Evolutionary conservation across 2,888 invertebrate genomes (phyloP), one percentile per base, ranked within the genome.

Genomic region (Cataglyphis cursor): DNA sequence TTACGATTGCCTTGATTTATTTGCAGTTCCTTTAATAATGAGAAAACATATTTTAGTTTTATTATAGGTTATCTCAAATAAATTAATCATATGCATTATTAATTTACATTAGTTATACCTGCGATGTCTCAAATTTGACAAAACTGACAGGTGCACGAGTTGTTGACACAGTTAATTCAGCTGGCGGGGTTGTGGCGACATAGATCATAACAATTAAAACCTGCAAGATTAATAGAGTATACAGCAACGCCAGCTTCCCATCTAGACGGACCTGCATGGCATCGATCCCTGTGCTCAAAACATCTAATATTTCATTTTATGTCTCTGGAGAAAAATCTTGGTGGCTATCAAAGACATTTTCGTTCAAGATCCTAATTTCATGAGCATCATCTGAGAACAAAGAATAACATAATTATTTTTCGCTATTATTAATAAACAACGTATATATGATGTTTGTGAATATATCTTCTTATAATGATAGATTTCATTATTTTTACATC

Each of bases 201-300:
- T 95, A 95, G 66, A 95, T 92, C 91, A 95, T 93, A 82, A 95
- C 94, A 76, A 95, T 93, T 48, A 95, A 90, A 86, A 95, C 93
- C 93, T 95, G 94, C 74, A 94, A 90, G 82, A 94, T 92, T 72
- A 95, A 91, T 80, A 95, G 86, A 75, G 94, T 94, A 89, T 94
- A 95, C 73, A 95, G 93, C 87, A 94, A 91, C 85, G 91, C 92
- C 83, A 94, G 92, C 90, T 94, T 95, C 87, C 94, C 94, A 92
- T 95, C 94, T 84, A 94, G 87, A 82, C 94, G 94, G 90, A 92
- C 89, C 94, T 94, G 94, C 94, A 94, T 95, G 90, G 92, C 93
- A 94, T 90, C 86, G 83, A 84, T 87, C 78, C 85, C 76, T 85
- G 75, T 68, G 18, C 66, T 82, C 74, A 18, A 85, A 78, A 83